Evolutionary conservation across 2,797 vertebrate genomes (phyloP), one percentile per base, ranked within the genome.

Genomic region (Pogoniulus pusillus): DNA sequence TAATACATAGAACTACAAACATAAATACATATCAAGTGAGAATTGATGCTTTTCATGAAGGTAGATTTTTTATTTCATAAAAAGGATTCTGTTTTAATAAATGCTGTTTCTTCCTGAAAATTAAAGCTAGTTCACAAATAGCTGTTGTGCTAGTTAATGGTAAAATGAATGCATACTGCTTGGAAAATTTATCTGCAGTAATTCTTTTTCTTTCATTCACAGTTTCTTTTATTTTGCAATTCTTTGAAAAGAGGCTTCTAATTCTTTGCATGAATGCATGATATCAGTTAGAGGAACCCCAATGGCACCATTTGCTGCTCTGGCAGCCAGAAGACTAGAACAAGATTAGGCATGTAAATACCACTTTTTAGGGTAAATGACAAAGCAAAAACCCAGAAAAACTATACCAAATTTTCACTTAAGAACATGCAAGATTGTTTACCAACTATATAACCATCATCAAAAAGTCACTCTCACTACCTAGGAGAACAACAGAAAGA

Each of bases 181-280:
- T 85, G 29, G 66, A 85, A 64, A 27, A 53, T 27, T 90, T 71
- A 70, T 80, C 82, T 65, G 32, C 65, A 71, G 16, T 73, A 71
- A 74, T 93, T 92, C 87, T 81, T 81, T 37, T 51, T 62, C 58
- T 82, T 91, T 64, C 43, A 82, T 82, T 82, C 87, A 88, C 19
- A 51, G 18, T 57, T 84, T 27, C 32, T 60, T 84, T 76, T 79
- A 63, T 73, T 85, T 76, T 16, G 10, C 41, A 76, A 49, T 49
- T 57, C 39, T 70, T 71, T 16, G 65, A 84, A 75, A 91, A 70
- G 16, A 63, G 47, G 37, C 39, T 82, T 87, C 74, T 62, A 77
- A 57, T 77, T 92, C 54, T 45, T 75, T 34, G n/a, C 55, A 78
- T 65, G 41, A 55, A 78, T 65, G 41, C 10, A 55, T 69, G 77